These are phyloP conservation scores for Gastracanthus pulcherrimus DNA, from an alignment of 2,888 invertebrate genomes.

Conservation along the genomic window DNA sequence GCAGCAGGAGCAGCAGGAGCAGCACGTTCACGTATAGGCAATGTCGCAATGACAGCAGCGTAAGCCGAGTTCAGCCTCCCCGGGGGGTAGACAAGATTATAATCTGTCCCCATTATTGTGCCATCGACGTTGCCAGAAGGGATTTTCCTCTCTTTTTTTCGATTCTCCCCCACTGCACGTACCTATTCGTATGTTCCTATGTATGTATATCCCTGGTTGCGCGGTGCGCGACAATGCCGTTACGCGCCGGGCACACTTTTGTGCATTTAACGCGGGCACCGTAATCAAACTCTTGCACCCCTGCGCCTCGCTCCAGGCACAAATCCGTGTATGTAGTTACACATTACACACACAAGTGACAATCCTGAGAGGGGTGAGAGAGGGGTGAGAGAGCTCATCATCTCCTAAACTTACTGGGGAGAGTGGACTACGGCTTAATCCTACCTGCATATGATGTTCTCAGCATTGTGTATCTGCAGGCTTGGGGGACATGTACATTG, in stretches of 20 bases:
- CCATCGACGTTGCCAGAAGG: slow-evolving; percentile 74
- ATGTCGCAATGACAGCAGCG: slow-evolving; percentile 41
- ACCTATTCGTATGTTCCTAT: background rate
- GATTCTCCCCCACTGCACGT: background rate
- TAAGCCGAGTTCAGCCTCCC: slow-evolving; percentile 60
- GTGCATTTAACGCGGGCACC: slow-evolving; percentile 72
- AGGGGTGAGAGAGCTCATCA: slow-evolving; percentile 65
- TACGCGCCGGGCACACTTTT: slow-evolving; percentile 73
- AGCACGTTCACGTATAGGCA: too few species aligned
- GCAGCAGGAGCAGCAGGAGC: too few species aligned
- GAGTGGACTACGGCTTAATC: slow-evolving; percentile 72
- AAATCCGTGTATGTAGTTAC: slow-evolving; percentile 44
- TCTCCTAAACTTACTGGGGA: slow-evolving; percentile 69
- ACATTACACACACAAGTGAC: slow-evolving; percentile 55
- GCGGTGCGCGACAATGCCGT: slow-evolving; percentile 72
- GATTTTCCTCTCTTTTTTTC: slow-evolving; percentile 70
- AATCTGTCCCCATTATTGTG: slow-evolving; percentile 77
- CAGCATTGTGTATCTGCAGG: slow-evolving; percentile 55
- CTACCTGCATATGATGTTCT: slow-evolving; percentile 77
- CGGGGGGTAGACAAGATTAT: slow-evolving; percentile 77
- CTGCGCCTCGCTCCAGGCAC: background rate
- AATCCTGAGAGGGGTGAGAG: slow-evolving; percentile 56
- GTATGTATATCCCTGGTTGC: background rate
- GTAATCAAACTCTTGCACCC: slow-evolving; percentile 14
- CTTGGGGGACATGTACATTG: background rate